Evolutionary conservation across 2,888 invertebrate species (phyloP).

Genomic region (Xestia sexstrigata): DNA sequence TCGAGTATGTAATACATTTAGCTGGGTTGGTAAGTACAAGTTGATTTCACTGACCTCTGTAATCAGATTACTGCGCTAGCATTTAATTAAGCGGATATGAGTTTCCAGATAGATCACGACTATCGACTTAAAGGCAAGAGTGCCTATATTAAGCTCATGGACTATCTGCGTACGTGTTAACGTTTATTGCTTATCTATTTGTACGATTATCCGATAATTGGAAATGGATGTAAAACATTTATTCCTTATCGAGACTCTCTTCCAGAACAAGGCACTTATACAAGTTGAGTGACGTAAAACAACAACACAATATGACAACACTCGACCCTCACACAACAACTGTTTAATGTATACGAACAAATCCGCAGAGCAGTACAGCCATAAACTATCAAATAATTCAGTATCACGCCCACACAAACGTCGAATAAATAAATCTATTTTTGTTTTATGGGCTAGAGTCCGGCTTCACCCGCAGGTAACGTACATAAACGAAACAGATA

Average conservation of each 20-base stretch:
- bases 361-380: slow-evolving; percentile 51
- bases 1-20: slow-evolving; percentile 55
- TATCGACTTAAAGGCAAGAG: slow-evolving; percentile 52
- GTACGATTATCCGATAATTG: background rate
- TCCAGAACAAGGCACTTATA: background rate
- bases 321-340: slow-evolving; percentile 19
- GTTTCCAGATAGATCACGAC: slow-evolving; percentile 68
- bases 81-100: slow-evolving; percentile 77
- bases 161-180: slow-evolving; percentile 7
- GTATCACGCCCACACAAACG: slow-evolving; percentile 67
- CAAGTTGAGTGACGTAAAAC: background rate
- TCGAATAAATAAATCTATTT: slow-evolving; percentile 73
- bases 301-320: slow-evolving; percentile 15
- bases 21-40: slow-evolving; percentile 41
- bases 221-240: slow-evolving; percentile 3
- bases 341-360: slow-evolving; percentile 48
- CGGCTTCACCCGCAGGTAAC: slow-evolving; percentile 65
- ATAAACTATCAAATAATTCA: slow-evolving; percentile 67
- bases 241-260: slow-evolving; percentile 9
- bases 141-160: slow-evolving; percentile 26
- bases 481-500: slow-evolving; percentile 67
- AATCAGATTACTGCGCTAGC: slow-evolving; percentile 69
- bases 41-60: slow-evolving; percentile 72
- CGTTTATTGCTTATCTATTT: slow-evolving; percentile 7
- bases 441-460: slow-evolving; percentile 68